Evolutionary conservation across 1,140 invertebrate genomes (phyloP).

Genomic region (Pseudomyrmex dendroicus): DNA sequence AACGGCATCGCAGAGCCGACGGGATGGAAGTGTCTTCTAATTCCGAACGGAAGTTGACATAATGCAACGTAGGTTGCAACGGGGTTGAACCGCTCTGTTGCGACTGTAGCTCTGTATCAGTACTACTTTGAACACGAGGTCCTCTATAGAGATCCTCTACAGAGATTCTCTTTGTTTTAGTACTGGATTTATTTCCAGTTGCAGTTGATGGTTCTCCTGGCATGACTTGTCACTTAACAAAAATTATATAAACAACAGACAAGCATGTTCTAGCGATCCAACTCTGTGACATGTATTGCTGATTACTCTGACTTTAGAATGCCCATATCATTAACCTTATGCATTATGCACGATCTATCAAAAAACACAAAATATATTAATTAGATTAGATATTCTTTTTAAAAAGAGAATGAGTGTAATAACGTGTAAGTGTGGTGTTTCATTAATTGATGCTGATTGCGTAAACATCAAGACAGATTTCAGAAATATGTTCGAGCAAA

Average conservation of each 20-base stretch:
- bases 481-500: too few species aligned
- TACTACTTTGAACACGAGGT: conserved; percentile 83
- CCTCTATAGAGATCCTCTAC: conserved; percentile 62
- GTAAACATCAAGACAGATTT: too few species aligned
- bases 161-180: conserved; percentile 84
- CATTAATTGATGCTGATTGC: neutral
- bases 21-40: conserved; percentile 86
- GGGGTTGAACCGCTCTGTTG: conserved; percentile 82
- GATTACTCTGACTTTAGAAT: conserved; percentile 2
- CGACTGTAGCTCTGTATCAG: conserved; percentile 83
- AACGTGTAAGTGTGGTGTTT: too few species aligned
- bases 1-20: conserved; percentile 88
- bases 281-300: neutral
- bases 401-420: too few species aligned
- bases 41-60: conserved; percentile 82
- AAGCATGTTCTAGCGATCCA: conserved; percentile 9
- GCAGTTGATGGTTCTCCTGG: conserved; percentile 81
- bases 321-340: neutral
- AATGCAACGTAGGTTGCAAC: conserved; percentile 81
- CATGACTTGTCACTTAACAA: conserved; percentile 72
- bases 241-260: conserved; percentile 33
- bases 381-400: conserved; percentile 3
- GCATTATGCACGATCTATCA: neutral
- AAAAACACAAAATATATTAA: conserved; percentile 2
- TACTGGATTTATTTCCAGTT: conserved; percentile 78